phyloP scores from a whole-genome alignment of 1,140 invertebrate genomes.

The Hylyphantes graminicola region DNA sequence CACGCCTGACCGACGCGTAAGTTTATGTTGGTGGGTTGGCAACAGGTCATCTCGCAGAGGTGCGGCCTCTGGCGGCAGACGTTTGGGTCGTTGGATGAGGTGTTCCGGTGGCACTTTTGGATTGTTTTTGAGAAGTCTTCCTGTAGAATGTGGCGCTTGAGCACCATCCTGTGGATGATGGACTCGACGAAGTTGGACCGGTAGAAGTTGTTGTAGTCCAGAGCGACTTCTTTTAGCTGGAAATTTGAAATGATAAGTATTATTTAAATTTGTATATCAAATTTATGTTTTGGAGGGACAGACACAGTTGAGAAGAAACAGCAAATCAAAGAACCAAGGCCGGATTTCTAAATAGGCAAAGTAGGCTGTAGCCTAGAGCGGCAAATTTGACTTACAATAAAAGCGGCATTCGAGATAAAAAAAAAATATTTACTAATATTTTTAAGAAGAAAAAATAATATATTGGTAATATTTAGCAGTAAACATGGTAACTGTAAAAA shows the following conservation, averaged over 20 bases:
- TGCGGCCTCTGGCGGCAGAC: slow-evolving; percentile 25
- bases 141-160: slow-evolving; percentile 59
- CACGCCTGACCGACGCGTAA: slow-evolving; percentile 13
- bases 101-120: slow-evolving; percentile 59
- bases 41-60: slow-evolving; percentile 49
- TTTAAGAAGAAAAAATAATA: no score
- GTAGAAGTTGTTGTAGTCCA: slow-evolving; percentile 66
- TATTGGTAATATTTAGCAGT: no score
- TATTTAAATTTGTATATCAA: background rate
- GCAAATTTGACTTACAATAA: no score
- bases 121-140: slow-evolving; percentile 61
- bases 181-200: slow-evolving; percentile 58
- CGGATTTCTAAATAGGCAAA: no score
- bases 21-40: slow-evolving; percentile 18
- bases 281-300: no score
- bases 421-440: no score
- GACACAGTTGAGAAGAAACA: no score
- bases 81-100: slow-evolving; percentile 20
- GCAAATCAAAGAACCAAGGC: no score
- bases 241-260: slow-evolving; percentile 44
- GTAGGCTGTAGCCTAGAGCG: no score
- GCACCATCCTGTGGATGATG: slow-evolving; percentile 60
- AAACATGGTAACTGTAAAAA: no score
- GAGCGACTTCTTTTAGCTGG: slow-evolving; percentile 67
- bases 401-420: no score